Evolutionary conservation across 2,888 invertebrate species (phyloP).

Genomic region (Drosophila ochracea): DNA sequence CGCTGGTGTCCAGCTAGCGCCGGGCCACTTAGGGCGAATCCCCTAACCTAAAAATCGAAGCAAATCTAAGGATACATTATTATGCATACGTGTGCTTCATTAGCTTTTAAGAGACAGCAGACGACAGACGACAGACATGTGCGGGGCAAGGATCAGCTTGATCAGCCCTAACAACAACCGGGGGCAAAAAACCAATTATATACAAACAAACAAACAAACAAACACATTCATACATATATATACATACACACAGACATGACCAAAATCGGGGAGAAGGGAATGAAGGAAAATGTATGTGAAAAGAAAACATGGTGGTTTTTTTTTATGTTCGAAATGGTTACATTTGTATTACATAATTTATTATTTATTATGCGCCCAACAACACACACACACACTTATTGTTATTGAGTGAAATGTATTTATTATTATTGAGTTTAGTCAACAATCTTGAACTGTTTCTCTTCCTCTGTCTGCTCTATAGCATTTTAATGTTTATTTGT

Average conservation of each 20-base stretch:
- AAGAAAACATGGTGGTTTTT: slow-evolving; percentile 9
- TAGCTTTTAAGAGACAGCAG: slow-evolving; percentile 22
- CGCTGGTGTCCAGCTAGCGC: slow-evolving; percentile 54
- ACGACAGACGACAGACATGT: background rate
- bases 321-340: slow-evolving; percentile 27
- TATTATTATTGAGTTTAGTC: slow-evolving; percentile 68
- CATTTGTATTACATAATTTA: slow-evolving; percentile 53
- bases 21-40: slow-evolving; percentile 22
- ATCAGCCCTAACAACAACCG: slow-evolving; percentile 4
- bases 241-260: slow-evolving; percentile 43
- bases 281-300: slow-evolving; percentile 16
- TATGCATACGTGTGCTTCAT: slow-evolving; percentile 32
- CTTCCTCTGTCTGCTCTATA: slow-evolving; percentile 19
- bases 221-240: background rate
- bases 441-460: slow-evolving; percentile 46
- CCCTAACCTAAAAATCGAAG: background rate
- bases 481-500: slow-evolving; percentile 15
- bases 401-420: slow-evolving; percentile 72
- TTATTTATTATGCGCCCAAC: slow-evolving; percentile 67
- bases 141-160: background rate
- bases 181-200: background rate
- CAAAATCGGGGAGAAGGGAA: slow-evolving; percentile 42
- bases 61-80: background rate
- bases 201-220: slow-evolving; percentile 3
- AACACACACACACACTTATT: slow-evolving; percentile 35